These are phyloP conservation scores for Scolopax rusticola DNA, from an alignment of 2,797 vertebrate species.

Conservation along the genomic window DNA sequence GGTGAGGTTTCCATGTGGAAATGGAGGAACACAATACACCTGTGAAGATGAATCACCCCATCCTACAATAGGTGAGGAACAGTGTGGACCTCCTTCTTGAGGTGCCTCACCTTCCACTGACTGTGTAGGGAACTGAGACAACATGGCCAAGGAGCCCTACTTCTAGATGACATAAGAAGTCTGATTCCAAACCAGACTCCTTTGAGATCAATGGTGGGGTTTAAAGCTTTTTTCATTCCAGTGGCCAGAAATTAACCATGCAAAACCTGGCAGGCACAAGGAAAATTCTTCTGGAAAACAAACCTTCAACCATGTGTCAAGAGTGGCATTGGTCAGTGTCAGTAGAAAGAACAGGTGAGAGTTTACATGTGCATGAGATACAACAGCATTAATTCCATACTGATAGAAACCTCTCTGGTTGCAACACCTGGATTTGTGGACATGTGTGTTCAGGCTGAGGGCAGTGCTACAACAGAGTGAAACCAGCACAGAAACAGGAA, in stretches of 20 bases:
- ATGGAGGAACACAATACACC: background rate
- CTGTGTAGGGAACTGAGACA: background rate
- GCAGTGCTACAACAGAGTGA: background rate
- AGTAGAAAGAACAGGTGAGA: background rate
- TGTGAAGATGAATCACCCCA: background rate
- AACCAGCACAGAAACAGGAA: background rate
- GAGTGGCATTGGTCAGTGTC: background rate
- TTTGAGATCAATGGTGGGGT: background rate
- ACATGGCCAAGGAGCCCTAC: rapidly evolving
- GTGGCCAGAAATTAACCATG: background rate
- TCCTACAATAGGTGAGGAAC: background rate
- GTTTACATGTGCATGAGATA: background rate
- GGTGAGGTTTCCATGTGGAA: background rate
- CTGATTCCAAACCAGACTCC: background rate
- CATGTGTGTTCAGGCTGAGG: background rate
- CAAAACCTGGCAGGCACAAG: background rate
- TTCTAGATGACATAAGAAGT: background rate
- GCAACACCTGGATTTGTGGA: background rate
- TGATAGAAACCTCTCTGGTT: background rate
- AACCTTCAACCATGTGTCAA: background rate
- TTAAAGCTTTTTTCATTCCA: background rate
- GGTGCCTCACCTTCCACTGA: background rate
- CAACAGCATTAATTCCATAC: background rate
- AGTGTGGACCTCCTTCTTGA: background rate
- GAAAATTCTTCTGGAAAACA: background rate